Evolutionary conservation across 2,888 invertebrate genomes (phyloP), one percentile per base, ranked within the genome.

Genomic region (Drosophila meridiana): DNA sequence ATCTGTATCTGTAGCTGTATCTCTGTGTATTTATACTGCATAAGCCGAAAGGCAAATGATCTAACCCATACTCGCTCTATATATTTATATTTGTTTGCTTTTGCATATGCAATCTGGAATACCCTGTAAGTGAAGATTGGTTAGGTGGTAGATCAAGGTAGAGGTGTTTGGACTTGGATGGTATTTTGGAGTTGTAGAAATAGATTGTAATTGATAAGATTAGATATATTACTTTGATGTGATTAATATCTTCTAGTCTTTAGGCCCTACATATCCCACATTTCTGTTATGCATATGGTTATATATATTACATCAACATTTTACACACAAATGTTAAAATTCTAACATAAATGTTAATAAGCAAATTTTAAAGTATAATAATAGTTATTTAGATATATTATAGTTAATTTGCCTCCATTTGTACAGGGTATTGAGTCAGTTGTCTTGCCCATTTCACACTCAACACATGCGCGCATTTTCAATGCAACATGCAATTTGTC

Each of bases 401-500:
- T 20, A 9, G 34, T 34, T 38, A 2, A 38, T 32, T 56, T 26
- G 4, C 11, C 2, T 13, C 13, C 5, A 14, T 45, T 8, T 38
- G 28, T 34, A 36, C 36, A 78, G 78, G 62, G 82, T 73, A 80
- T 78, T 13, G 14, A 4, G 7, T 2, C 4, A 0, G 43, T 61
- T 48, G 42, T 42, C 6, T 42, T 8, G 5, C 26, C n/a, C 26
- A 2, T 30, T 52, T 14, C 47, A 36, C 53, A 11, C 42, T 34
- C n/a, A 79, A 76, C 71, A 76, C 77, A 81, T 81, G 77, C 82
- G 82, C 82, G 80, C 73, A 83, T 75, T 78, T 83, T 80, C 73
- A 76, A 82, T 82, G 77, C 80, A 82, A 82, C 80, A 61, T 82
- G 81, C 81, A 81, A 81, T 81, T 81, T 82, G 81, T 82, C 83